phyloP scores from a whole-genome alignment of 2,888 invertebrate genomes.

The Apotomis turbidana region DNA sequence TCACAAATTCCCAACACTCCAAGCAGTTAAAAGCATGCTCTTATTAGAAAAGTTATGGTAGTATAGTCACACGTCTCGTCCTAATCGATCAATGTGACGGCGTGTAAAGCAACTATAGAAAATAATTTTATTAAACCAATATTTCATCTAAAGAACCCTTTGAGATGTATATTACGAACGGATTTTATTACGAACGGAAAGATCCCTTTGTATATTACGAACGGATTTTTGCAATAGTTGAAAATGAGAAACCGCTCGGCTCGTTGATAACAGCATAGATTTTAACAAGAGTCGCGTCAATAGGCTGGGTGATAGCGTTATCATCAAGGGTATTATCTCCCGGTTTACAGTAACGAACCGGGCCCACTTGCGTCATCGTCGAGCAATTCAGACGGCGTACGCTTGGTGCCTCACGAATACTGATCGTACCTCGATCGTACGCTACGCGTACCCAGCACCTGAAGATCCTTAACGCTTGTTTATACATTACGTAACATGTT shows the following conservation, averaged over 20 bases:
- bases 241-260: slow-evolving; percentile 7
- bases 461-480: slow-evolving; percentile 22
- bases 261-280: slow-evolving; percentile 5
- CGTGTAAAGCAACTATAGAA: slow-evolving; percentile 4
- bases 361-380: slow-evolving; percentile 33
- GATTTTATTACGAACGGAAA: too few relatives aligned
- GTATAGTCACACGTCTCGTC: slow-evolving; percentile 7
- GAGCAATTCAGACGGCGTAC: slow-evolving; percentile 23
- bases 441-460: slow-evolving; percentile 9
- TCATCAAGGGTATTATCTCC: slow-evolving; percentile 32
- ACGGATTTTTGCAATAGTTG: neutral
- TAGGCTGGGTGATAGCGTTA: slow-evolving; percentile 16
- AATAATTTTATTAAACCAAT: neutral
- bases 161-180: too few relatives aligned
- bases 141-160: too few relatives aligned
- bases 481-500: slow-evolving; percentile 33
- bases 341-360: slow-evolving; percentile 20
- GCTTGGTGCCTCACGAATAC: slow-evolving; percentile 10
- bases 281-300: neutral
- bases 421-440: too few relatives aligned
- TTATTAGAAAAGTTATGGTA: neutral
- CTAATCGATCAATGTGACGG: slow-evolving; percentile 13
- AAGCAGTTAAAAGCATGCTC: neutral
- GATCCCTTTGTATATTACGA: neutral
- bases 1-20: neutral